These are phyloP conservation scores for Chelmon rostratus DNA, from an alignment of 2,797 vertebrate genomes.

Conservation along the genomic window DNA sequence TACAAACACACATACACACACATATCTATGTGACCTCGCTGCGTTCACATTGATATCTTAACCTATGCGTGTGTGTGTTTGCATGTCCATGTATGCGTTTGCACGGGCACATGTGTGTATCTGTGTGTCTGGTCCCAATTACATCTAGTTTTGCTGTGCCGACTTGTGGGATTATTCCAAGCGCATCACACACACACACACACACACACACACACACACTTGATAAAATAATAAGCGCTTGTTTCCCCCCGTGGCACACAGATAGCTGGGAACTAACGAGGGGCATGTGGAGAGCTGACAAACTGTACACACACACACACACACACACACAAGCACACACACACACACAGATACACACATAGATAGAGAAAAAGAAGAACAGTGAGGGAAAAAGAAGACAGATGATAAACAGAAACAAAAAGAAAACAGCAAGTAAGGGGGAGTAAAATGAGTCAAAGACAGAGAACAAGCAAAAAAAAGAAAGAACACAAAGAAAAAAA, in stretches of 20 bases:
- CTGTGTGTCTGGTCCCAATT: slow-evolving; percentile 47
- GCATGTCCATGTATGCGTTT: slow-evolving; percentile 14
- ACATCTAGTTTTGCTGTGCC: slow-evolving; percentile 43
- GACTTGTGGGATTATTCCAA: slow-evolving; percentile 42
- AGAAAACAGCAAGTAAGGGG: not conserved
- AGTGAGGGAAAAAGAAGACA: not conserved
- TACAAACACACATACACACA: not conserved
- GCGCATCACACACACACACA: slow-evolving; percentile 18
- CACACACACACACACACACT: slow-evolving; percentile 25
- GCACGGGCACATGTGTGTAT: slow-evolving; percentile 4
- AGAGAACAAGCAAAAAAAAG: not conserved
- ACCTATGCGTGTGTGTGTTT: slow-evolving; percentile 7
- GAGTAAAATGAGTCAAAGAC: not conserved
- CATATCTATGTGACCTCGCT: not conserved
- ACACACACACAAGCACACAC: slow-evolving; percentile 1
- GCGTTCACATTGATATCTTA: not conserved
- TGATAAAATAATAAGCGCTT: slow-evolving; percentile 49
- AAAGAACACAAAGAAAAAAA: not conserved
- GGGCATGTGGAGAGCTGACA: slow-evolving; percentile 41
- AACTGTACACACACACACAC: slow-evolving; percentile 20
- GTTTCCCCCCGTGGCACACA: slow-evolving; percentile 29
- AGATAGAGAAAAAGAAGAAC: slow-evolving; percentile 16
- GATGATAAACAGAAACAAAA: not conserved
- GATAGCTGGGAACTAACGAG: slow-evolving; percentile 52
- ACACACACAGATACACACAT: not conserved